A percentile compares a stretch with the other conserved stretches of the same genome.
These are phyloP conservation scores for Acyrthosiphon pisum DNA, from an alignment of 1,140 invertebrate genomes.

Conservation along the genomic window DNA sequence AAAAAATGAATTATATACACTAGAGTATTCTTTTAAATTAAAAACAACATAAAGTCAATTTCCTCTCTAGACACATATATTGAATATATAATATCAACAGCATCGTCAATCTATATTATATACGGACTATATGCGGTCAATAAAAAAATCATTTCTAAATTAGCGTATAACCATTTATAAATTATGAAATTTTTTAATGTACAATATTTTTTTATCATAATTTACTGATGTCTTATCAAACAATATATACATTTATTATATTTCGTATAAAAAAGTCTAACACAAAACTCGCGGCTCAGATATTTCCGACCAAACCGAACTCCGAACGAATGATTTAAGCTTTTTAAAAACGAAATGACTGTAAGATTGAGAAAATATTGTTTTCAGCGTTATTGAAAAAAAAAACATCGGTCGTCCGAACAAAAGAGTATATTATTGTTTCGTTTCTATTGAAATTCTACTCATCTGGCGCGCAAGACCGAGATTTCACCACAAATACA, in stretches of 20 bases:
- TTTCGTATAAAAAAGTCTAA: background rate
- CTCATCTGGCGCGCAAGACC: background rate
- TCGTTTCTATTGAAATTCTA: background rate
- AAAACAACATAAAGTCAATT: background rate
- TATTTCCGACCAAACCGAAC: background rate
- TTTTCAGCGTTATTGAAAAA: background rate
- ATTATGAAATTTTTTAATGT: no score
- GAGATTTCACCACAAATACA: background rate
- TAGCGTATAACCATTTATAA: no score
- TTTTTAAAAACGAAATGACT: background rate
- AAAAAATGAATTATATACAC: background rate
- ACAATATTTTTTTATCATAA: background rate
- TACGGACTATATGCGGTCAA: background rate
- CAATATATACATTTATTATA: background rate
- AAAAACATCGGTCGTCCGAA: background rate
- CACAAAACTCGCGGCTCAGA: background rate
- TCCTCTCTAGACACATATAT: background rate
- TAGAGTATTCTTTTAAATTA: background rate
- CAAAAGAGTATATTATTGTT: background rate
- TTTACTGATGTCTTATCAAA: background rate
- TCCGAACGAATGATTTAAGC: background rate
- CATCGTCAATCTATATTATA: background rate
- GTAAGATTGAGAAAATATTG: background rate
- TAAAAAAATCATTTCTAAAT: background rate
- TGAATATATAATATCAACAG: background rate